Evolutionary conservation across 2,888 invertebrate genomes (phyloP), one percentile per base, ranked within the genome.

Genomic region (Junonia oenone): DNA sequence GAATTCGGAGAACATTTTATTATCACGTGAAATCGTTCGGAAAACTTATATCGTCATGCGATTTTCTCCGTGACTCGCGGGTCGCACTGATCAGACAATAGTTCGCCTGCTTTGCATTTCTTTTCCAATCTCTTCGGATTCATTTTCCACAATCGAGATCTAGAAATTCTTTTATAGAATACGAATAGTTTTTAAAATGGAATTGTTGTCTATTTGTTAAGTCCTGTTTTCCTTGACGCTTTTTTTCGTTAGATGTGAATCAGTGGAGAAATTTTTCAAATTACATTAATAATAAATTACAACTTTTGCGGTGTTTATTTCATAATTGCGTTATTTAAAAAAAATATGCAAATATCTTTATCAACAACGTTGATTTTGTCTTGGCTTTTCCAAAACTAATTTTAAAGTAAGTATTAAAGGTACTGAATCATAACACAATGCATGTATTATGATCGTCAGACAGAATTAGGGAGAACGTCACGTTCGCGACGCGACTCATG

Each of bases 401-500:
- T 11, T 40, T 13, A 15, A 43, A 40, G n/a, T 22, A 43, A 40
- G n/a, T 22, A 19, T 22, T 26, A 6, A 26, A 43, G 13, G 9
- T 37, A 14, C 9, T 2, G 27, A 45, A 33, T 43, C 13, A 48
- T 14, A 11, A 38, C 37, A 22, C 26, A 40, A 45, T 45, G 48
- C 47, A 51, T 49, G 37, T 47, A 47, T 47, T 47, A 35, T 51
- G 57, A 59, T 53, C 51, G 45, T 46, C 51, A 59, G 45, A 54
- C 52, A 46, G 51, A 58, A 56, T 58, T 56, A 43, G 6, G 43
- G 68, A 67, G 67, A 63, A 63, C 72, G 71, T 74, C 80, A 78
- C 83, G 80, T 79, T 70, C 72, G 65, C 72, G 61, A 68, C 75
- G 69, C 78, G 73, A 69, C 75, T 83, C 81, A 78, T 83, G 81